Percentiles rank a stretch among this genome's conserved stretches.
Evolutionary conservation across 2,797 vertebrate genomes (phyloP).

Genomic region (Melanotaenia parkinsoni): DNA sequence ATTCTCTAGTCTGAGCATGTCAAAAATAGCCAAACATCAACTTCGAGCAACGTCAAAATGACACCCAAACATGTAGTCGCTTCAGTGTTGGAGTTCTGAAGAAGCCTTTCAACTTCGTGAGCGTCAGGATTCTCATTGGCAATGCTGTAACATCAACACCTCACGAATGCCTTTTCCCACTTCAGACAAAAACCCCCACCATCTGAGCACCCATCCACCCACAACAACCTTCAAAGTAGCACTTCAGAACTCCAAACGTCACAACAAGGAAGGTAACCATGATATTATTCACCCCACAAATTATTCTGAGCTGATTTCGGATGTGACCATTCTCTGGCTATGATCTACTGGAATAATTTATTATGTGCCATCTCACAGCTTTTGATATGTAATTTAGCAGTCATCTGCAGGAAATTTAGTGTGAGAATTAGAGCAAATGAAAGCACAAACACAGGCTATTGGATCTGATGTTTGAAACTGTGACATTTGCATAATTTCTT

Average conservation of each 20-base stretch:
- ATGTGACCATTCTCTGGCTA: constrained; percentile 31
- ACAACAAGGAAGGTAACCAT: constrained; percentile 42
- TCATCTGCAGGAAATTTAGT: constrained; percentile 37
- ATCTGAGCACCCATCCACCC: constrained; percentile 54
- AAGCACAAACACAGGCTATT: constrained; percentile 33
- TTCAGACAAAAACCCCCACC: constrained; percentile 49
- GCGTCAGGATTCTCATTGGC: constrained; percentile 54
- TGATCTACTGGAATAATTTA: constrained; percentile 58
- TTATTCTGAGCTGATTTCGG: constrained; percentile 31
- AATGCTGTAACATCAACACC: constrained; percentile 62
- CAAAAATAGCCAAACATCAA: constrained; percentile 31
- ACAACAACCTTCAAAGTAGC: constrained; percentile 57
- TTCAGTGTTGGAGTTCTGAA: constrained; percentile 25
- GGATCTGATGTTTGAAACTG: constrained; percentile 34
- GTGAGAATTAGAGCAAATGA: constrained; percentile 55
- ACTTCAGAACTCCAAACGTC: constrained; percentile 43
- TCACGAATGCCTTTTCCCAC: constrained; percentile 52
- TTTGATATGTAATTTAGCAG: constrained; percentile 66
- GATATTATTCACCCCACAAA: constrained; percentile 34
- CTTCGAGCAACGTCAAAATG: constrained; percentile 30
- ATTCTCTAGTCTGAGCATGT: constrained; percentile 30
- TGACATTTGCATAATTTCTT: constrained; percentile 49
- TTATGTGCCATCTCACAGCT: constrained; percentile 43
- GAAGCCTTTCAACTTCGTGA: constrained; percentile 53
- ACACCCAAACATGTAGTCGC: constrained; percentile 35